Evolutionary conservation across 2,113 vertebrate genomes (phyloP), one percentile per base, ranked within the genome.

Genomic region (Apteryx mantelli): DNA sequence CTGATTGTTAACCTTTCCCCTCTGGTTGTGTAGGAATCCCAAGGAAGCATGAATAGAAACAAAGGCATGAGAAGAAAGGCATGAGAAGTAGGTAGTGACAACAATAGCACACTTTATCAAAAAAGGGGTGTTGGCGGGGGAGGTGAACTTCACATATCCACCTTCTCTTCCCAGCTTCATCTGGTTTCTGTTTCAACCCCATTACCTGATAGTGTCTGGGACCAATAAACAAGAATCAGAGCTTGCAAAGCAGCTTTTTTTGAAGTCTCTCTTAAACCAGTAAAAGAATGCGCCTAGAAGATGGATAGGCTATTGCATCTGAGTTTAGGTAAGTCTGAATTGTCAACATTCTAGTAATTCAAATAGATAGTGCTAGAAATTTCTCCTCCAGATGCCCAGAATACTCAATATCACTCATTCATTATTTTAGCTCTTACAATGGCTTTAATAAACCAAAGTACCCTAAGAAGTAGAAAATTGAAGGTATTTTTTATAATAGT

Each of bases 1-100:
- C 76, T 70, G 69, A 84, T 75, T 93, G 55, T 93, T 92, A 64
- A 92, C 61, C 28, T 5, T 58, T 30, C 80, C 96, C 80, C 69
- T 84, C 55, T 93, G 93, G 73, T 89, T 84, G 14, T 15, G 44
- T 26, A 93, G 80, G 81, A 91, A 94, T 95, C 61, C 89, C 74
- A 85, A 38, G 46, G 60, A 82, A 63, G 34, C 52, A 66, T 21
- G 89, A 89, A 84, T 78, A 60, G 55, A 78, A 97, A 87, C 84
- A 93, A 94, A 91, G 44, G 56, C 66, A 87, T 42, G 52, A 86
- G 75, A 85, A 89, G 70, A 84, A 88, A 60, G 36, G 36, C 36
- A 38, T 38, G 66, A 4, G 74, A 85, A 63, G 88, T 71, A 89
- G 75, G 82, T 82, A 66, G 75, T 80, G 48, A 53, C 56, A 93